Evolutionary conservation across 2,888 invertebrate species (phyloP).

Genomic region (Priocnemis perturbator): DNA sequence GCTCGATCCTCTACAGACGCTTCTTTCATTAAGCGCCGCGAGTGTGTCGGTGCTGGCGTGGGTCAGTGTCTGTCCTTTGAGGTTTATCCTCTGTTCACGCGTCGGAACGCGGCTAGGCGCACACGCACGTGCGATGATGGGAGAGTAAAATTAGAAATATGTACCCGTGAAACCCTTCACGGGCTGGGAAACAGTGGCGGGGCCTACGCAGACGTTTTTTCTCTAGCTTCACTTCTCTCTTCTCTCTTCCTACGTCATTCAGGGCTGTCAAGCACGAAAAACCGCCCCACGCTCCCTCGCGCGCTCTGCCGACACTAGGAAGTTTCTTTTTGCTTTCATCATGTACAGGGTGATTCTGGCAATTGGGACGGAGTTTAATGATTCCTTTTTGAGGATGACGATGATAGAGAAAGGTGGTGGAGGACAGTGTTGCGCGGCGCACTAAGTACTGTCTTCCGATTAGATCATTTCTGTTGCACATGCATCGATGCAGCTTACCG

Average conservation of each 20-base stretch:
- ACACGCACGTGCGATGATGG: conserved; percentile 37
- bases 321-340: conserved; percentile 25
- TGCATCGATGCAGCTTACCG: too few relatives aligned
- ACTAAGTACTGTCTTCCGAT: too few relatives aligned
- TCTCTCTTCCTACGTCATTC: conserved; percentile 39
- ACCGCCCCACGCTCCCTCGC: conserved; percentile 21
- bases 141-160: conserved; percentile 61
- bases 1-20: too few relatives aligned
- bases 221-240: conserved; percentile 20
- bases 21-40: too few relatives aligned
- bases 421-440: too few relatives aligned
- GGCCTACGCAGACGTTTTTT: conserved; percentile 9
- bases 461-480: too few relatives aligned
- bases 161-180: conserved; percentile 55
- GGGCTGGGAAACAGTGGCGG: background rate
- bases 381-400: too few relatives aligned
- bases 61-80: conserved; percentile 8
- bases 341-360: too few relatives aligned
- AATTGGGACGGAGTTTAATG: too few relatives aligned
- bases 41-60: too few relatives aligned
- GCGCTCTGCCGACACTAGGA: conserved; percentile 31
- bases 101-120: conserved; percentile 33
- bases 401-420: too few relatives aligned
- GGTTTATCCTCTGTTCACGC: conserved; percentile 33
- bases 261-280: conserved; percentile 53